Evolutionary conservation across 2,797 vertebrate genomes (phyloP), one percentile per base, ranked within the genome.

Genomic region (Schizopygopsis pylzovi): DNA sequence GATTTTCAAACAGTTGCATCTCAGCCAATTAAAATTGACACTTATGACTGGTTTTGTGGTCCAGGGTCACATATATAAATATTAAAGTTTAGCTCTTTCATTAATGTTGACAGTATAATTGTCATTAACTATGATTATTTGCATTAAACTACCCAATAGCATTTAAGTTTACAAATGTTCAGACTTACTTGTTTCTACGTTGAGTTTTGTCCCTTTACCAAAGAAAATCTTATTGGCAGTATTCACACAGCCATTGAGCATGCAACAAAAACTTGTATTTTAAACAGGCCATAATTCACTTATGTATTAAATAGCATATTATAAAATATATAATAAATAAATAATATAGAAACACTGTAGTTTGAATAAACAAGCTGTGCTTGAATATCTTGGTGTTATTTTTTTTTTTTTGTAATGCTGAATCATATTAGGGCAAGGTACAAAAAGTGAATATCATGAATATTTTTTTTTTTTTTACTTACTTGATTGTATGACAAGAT

Each of bases 231-330:
- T 75, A 37, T 83, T 76, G 43, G 2, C 82, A 12, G 22, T 56
- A 86, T 86, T 86, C 85, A 88, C 85, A 86, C 81, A 84, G 65
- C 20, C 76, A 43, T 4, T 81, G n/a, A 71, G 56, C 0, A 1
- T 59, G 15, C 3, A 77, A 15, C 81, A 84, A 81, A 47, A 83
- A 83, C 47, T 2, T 2, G 0, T 8, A 43, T 25, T 56, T 43
- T 25, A 80, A 82, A 18, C 9, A 22, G 52, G 3, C 43, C 28
- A 18, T 33, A 15, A 45, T 61, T 43, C 68, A 56, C 5, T 22
- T 45, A 18, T 28, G 28, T 33, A 65, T 65, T 65, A 33, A 6
- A 65, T 4, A 28, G 7, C 16, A 11, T 47, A 12, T 65, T 79
- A 45, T 2, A 45, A 79, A 37, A 49, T 77, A 11, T n/a, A n/a